Evolutionary conservation across 2,113 vertebrate genomes (phyloP).

Genomic region (Alces alces): DNA sequence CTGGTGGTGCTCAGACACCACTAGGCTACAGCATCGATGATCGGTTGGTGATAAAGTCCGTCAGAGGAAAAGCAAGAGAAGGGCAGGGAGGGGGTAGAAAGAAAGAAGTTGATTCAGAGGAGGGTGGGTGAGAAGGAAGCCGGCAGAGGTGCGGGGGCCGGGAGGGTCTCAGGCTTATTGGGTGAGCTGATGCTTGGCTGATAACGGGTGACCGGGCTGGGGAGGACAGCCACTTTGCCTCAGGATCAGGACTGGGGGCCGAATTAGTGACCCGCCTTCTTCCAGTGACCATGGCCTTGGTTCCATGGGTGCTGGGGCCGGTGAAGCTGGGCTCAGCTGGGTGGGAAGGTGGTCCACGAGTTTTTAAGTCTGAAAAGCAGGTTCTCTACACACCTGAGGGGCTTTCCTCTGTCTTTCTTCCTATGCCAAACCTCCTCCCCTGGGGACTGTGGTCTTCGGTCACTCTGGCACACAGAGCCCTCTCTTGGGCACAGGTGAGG

Average conservation of each 20-base stretch:
- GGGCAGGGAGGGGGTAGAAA: neutral
- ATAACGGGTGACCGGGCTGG: neutral
- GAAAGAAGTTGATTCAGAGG: neutral
- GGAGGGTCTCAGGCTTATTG: neutral
- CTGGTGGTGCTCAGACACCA: neutral
- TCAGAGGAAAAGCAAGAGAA: neutral
- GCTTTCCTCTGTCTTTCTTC: neutral
- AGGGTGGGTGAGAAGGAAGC: neutral
- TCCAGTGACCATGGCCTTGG: fast-evolving
- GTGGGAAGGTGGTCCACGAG: neutral
- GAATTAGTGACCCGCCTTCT: neutral
- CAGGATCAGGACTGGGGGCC: neutral
- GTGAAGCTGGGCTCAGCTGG: neutral
- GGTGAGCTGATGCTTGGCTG: neutral
- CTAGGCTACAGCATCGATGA: fast-evolving
- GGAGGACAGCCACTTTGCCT: neutral
- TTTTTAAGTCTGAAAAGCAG: neutral
- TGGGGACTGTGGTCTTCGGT: neutral
- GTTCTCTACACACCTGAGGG: fast-evolving
- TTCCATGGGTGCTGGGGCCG: fast-evolving
- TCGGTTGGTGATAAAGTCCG: fast-evolving
- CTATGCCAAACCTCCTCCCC: neutral
- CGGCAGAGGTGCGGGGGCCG: fast-evolving
- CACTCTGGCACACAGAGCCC: neutral
- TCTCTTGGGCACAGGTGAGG: neutral